Percentiles rank a stretch among this genome's conserved stretches.
Evolutionary conservation across 2,888 invertebrate species (phyloP).

Genomic region (Neoascia interrupta): DNA sequence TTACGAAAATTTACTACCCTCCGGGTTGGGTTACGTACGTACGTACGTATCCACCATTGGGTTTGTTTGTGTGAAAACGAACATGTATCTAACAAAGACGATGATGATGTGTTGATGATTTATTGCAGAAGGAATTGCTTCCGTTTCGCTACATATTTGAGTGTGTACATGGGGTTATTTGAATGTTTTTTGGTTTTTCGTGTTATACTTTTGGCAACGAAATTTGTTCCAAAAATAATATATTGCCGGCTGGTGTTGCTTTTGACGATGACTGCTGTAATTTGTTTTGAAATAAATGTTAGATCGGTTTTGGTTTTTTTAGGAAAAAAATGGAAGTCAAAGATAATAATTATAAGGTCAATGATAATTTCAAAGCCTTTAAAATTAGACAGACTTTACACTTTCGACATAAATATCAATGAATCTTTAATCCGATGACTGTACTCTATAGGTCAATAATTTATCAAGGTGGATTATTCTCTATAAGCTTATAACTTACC

Average conservation of each 20-base stretch:
- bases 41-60: background rate
- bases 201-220: background rate
- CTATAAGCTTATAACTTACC: no score
- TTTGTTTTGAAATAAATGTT: no score
- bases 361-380: no score
- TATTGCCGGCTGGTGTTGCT: constrained; percentile 7
- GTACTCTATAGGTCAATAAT: no score
- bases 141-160: constrained; percentile 29
- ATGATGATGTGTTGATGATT: constrained; percentile 60
- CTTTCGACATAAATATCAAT: no score
- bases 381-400: no score
- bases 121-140: constrained; percentile 59
- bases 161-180: constrained; percentile 22
- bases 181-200: constrained; percentile 7
- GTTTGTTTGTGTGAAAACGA: background rate
- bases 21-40: constrained; percentile 1
- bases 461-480: no score
- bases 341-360: no score
- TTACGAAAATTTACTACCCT: constrained; percentile 48
- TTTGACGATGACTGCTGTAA: constrained; percentile 3
- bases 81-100: background rate
- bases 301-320: no score
- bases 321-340: no score
- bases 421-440: no score
- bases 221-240: constrained; percentile 1